Conservation (phyloP, 1,140 invertebrate genomes). For the Halyomorpha halys region DNA sequence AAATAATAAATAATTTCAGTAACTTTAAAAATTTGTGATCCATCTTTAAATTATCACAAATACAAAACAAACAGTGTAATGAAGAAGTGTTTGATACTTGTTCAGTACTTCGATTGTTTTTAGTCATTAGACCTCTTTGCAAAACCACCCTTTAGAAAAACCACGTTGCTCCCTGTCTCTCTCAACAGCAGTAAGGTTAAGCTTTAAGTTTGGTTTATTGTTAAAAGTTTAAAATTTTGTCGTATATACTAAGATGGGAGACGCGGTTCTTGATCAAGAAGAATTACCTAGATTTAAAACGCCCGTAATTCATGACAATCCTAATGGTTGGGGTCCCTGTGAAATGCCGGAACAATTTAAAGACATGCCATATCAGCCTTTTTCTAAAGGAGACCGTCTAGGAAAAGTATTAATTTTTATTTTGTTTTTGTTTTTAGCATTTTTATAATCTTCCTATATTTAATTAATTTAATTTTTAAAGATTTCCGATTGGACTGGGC, state of each 20-base stretch:
- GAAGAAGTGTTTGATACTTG: too few species aligned
- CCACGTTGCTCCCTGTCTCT: too few species aligned
- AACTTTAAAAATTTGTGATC: too few species aligned
- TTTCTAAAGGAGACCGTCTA: constrained; percentile 90
- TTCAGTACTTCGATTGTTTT: too few species aligned
- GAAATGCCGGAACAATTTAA: constrained; percentile 89
- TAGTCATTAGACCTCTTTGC: too few species aligned
- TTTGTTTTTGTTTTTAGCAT: background rate
- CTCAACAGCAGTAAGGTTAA: too few species aligned
- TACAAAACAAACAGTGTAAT: too few species aligned
- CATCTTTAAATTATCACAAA: too few species aligned
- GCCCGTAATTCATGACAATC: constrained; percentile 77
- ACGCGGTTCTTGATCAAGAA: constrained; percentile 1
- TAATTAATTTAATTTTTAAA: constrained; percentile 34
- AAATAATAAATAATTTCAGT: too few species aligned
- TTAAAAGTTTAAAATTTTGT: too few species aligned
- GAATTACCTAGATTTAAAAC: constrained; percentile 31
- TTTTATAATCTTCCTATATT: background rate
- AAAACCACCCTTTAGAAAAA: too few species aligned
- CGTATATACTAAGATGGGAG: background rate
- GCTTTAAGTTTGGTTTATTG: too few species aligned
- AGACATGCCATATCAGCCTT: constrained; percentile 97
- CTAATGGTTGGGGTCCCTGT: constrained; percentile 89
- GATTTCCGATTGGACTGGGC: constrained; percentile 95
- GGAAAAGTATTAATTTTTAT: constrained; percentile 59